These are phyloP conservation scores for Porites lobata DNA, from an alignment of 92 coral and sea anemone species.

Conservation along the genomic window DNA sequence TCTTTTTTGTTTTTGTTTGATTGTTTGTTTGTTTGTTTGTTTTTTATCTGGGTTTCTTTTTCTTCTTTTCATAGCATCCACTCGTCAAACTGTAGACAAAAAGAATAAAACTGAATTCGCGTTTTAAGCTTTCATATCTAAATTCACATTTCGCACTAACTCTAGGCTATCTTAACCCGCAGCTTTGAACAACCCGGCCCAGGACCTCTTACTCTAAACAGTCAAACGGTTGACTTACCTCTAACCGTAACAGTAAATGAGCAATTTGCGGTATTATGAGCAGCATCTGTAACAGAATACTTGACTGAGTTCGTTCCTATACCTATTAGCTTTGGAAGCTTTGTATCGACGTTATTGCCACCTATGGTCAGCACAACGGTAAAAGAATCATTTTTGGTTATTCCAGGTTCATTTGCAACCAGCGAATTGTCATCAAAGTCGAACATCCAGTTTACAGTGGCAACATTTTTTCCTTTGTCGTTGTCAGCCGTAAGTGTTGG, in stretches of 20 bases:
- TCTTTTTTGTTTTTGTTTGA: too few species aligned
- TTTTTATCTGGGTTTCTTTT: too few species aligned
- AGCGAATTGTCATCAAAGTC: conserved; percentile 29
- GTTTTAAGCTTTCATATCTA: too few species aligned
- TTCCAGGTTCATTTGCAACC: conserved; percentile 19
- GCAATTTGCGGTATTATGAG: neutral
- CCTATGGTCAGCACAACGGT: conserved; percentile 23
- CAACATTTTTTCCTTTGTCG: conserved; percentile 31
- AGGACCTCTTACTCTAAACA: neutral
- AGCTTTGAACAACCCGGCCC: too few species aligned
- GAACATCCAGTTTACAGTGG: conserved; percentile 23
- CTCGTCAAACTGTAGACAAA: too few species aligned
- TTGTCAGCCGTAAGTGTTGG: neutral
- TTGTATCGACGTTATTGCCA: neutral
- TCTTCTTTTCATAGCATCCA: too few species aligned
- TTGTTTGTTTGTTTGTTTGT: too few species aligned
- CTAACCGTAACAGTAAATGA: conserved; percentile 6
- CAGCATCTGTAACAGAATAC: conserved; percentile 29
- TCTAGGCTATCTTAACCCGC: too few species aligned
- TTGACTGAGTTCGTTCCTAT: conserved; percentile 17
- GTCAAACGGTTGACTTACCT: conserved; percentile 14
- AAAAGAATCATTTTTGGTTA: conserved; percentile 6
- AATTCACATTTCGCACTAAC: too few species aligned
- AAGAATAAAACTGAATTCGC: too few species aligned
- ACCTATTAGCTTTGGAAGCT: conserved; percentile 37